Percentiles rank a stretch among this genome's conserved stretches.
These are phyloP conservation scores for Eristalinus aeneus DNA, from an alignment of 2,888 invertebrate species.

Conservation along the genomic window DNA sequence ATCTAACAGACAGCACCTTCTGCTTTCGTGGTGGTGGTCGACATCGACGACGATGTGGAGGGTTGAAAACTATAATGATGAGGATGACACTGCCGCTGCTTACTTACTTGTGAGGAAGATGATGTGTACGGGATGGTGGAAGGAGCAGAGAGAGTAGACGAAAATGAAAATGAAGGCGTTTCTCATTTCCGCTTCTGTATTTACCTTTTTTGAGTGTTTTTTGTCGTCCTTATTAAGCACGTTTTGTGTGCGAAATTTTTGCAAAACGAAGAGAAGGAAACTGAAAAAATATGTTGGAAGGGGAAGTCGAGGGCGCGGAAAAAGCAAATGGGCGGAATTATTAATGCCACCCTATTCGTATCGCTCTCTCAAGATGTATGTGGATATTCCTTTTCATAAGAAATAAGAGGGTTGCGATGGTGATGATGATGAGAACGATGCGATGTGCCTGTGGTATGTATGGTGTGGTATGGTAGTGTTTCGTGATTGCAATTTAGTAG, in stretches of 20 bases:
- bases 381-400: neutral
- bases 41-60: neutral
- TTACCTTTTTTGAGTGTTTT: constrained; percentile 46
- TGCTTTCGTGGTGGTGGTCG: neutral
- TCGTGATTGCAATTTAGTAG: constrained; percentile 48
- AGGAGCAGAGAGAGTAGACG: constrained; percentile 31
- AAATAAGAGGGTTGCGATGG: constrained; percentile 39
- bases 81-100: too few relatives aligned
- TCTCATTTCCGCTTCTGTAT: constrained; percentile 70
- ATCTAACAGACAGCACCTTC: constrained; percentile 24
- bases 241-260: constrained; percentile 60
- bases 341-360: constrained; percentile 42
- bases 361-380: constrained; percentile 25
- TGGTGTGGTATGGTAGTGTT: neutral
- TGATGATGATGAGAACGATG: neutral
- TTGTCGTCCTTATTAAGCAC: constrained; percentile 54
- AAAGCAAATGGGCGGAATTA: constrained; percentile 59
- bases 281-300: too few relatives aligned
- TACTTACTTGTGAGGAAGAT: neutral
- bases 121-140: neutral
- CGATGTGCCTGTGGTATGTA: neutral
- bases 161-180: constrained; percentile 68
- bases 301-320: neutral
- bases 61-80: constrained; percentile 47
- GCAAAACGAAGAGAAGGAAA: neutral